Evolutionary conservation across 2,797 vertebrate genomes (phyloP).

Genomic region (Tamandua tetradactyla): DNA sequence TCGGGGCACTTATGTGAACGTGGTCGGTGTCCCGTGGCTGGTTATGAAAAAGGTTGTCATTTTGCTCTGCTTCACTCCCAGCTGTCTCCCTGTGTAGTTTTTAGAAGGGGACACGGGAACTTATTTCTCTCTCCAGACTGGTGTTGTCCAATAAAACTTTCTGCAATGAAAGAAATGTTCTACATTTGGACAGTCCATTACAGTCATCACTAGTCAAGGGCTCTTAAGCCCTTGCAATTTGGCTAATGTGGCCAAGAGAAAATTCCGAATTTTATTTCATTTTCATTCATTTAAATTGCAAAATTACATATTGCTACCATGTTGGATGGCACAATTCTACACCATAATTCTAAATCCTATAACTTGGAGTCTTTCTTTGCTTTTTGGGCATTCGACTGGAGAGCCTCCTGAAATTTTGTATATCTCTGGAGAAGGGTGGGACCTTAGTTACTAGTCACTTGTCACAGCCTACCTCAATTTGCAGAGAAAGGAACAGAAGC

Average conservation of each 20-base stretch:
- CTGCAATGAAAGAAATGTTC: fast-evolving
- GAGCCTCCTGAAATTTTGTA: background rate
- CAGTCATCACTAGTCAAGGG: background rate
- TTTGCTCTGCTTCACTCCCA: background rate
- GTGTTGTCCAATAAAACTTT: fast-evolving
- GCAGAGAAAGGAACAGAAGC: background rate
- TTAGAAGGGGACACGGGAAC: fast-evolving
- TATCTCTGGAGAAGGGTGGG: background rate
- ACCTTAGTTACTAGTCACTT: background rate
- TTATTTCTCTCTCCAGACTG: background rate
- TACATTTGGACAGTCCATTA: fast-evolving
- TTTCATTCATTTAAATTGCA: background rate
- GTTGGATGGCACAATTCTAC: background rate
- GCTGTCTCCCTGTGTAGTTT: background rate
- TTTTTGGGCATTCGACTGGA: background rate
- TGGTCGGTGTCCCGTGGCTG: background rate
- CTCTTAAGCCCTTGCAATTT: background rate
- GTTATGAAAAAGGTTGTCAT: background rate
- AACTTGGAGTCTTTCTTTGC: background rate
- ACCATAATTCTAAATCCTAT: fast-evolving
- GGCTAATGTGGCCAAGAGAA: background rate
- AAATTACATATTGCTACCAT: background rate
- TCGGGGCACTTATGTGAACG: background rate
- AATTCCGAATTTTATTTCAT: background rate
- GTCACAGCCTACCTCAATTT: background rate